Percentiles rank a stretch among this genome's conserved stretches.
These are phyloP conservation scores for Lordiphosa mommai DNA, from an alignment of 1,140 invertebrate genomes.

Conservation along the genomic window DNA sequence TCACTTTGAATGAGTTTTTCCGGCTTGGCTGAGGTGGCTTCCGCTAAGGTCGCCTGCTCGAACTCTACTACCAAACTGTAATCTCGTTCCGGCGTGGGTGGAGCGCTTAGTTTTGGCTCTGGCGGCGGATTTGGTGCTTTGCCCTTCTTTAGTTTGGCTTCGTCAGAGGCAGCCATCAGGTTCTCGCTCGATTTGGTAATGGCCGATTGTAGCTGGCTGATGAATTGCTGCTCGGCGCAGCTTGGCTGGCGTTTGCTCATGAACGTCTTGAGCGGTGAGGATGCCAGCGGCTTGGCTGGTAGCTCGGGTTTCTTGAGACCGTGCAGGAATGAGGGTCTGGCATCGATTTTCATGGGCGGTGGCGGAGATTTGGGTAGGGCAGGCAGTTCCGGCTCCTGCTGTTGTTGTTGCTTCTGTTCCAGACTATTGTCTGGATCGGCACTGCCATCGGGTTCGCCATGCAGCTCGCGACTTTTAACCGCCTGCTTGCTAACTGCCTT, in stretches of 20 bases:
- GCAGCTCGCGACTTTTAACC: conserved; percentile 86
- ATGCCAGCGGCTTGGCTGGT: conserved; percentile 82
- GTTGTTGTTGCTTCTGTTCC: conserved; percentile 45
- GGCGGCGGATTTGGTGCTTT: conserved; percentile 82
- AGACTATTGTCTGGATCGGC: conserved; percentile 86
- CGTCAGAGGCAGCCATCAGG: conserved; percentile 53
- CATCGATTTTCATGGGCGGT: conserved; percentile 80
- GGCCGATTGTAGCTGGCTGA: conserved; percentile 80
- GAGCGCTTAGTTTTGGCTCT: conserved; percentile 65
- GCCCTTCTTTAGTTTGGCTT: conserved; percentile 80
- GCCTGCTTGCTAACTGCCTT: conserved; percentile 35
- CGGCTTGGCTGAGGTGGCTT: conserved; percentile 24
- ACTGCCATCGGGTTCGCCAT: conserved; percentile 89
- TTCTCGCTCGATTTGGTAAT: conserved; percentile 70
- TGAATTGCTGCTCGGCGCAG: conserved; percentile 80
- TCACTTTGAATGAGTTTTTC: conserved; percentile 16
- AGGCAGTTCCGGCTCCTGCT: conserved; percentile 79
- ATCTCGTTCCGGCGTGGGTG: conserved; percentile 73
- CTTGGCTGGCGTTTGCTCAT: conserved; percentile 55
- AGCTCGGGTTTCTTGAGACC: conserved; percentile 84
- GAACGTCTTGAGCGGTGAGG: conserved; percentile 46
- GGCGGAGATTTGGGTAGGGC: conserved; percentile 84
- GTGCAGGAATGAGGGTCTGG: conserved; percentile 86
- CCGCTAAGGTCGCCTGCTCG: conserved; percentile 47
- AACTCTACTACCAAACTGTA: conserved; percentile 72